Base-by-base conservation (phyloP, 2,113 vertebrate species). In the Eublepharis macularius region DNA sequence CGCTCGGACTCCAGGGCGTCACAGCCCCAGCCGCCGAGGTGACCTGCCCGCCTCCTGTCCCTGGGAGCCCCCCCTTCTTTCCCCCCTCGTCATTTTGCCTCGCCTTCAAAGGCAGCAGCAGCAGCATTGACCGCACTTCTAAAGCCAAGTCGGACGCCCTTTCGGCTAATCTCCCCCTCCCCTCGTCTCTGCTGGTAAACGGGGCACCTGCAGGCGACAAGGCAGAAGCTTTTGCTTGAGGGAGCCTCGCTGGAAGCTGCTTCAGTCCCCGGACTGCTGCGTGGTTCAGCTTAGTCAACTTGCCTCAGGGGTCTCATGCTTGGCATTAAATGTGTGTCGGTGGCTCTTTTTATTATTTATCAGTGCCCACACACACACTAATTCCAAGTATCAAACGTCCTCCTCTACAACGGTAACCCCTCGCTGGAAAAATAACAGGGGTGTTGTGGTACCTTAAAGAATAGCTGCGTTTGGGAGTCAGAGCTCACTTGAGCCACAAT, bases 1-100 rank as follows among this genome's bases (percentile, higher is more conserved):
- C 82, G 26, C 81, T 13, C 75, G 70, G 45, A 80, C 75, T 49
- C 75, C 74, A 63, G 36, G 41, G 86, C 88, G 80, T 70, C 76
- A 47, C 17, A 83, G 70, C 79, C 36, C 45, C 9, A 70, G 79
- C 79, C 79, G 32, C 80, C 77, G 36, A 63, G 75, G 86, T 78
- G 75, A 80, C 84, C 86, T 63, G 45, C 54, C 17, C 21, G 13
- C 17, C 26, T n/a, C 26, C 60, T 26, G 6, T 36, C 32, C 60
- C 29, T 24, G 19, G 17, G 16, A 24, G 4, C 51, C 21, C 6
- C 43, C 47, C 45, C 49, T 7, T 10, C 47, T 17, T 11, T 39
- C 49, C 32, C 7, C 54, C 69, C n/a, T 65, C 41, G 13, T 29
- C 69, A 4, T 21, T 47, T 19, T 29, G 45, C 2, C 9, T 32